A percentile compares a stretch with the other conserved stretches of the same genome.
phyloP scores from a whole-genome alignment of 2,888 invertebrate genomes.

The Graphium colonna region DNA sequence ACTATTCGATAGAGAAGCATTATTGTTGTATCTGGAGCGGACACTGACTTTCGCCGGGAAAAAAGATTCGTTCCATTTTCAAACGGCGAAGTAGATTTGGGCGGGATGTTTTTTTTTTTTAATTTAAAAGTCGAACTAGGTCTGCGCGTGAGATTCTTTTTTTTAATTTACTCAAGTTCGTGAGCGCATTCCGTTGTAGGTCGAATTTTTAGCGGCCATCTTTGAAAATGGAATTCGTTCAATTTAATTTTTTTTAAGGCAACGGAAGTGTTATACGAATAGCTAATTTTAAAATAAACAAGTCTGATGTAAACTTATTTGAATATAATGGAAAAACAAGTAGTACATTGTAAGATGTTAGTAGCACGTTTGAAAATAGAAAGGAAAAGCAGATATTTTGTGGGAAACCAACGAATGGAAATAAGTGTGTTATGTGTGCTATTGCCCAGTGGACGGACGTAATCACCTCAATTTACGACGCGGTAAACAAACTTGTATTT shows the following conservation, averaged over 20 bases:
- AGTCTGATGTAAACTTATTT: too few relatives aligned
- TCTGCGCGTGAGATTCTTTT: conserved; percentile 20
- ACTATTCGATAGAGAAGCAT: conserved; percentile 58
- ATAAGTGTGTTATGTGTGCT: conserved; percentile 30
- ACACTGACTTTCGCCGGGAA: conserved; percentile 54
- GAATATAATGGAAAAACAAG: too few relatives aligned
- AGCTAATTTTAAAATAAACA: too few relatives aligned
- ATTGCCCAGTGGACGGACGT: conserved; percentile 2
- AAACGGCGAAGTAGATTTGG: conserved; percentile 28
- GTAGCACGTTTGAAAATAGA: conserved; percentile 50
- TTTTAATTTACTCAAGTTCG: too few relatives aligned
- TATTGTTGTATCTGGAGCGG: conserved; percentile 58
- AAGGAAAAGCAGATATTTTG: conserved; percentile 42
- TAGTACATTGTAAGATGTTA: background rate
- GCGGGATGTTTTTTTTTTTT: conserved; percentile 8
- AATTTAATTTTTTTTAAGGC: too few relatives aligned
- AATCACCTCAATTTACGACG: background rate
- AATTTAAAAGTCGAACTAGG: conserved; percentile 27
- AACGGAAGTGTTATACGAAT: too few relatives aligned
- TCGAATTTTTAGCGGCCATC: too few relatives aligned
- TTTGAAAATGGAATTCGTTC: too few relatives aligned
- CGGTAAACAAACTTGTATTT: background rate
- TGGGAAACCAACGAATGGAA: conserved; percentile 42
- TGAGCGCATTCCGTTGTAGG: too few relatives aligned
- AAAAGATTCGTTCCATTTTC: conserved; percentile 33